Evolutionary conservation across 2,113 vertebrate genomes (phyloP).

Genomic region (Notarius quadriscutis): DNA sequence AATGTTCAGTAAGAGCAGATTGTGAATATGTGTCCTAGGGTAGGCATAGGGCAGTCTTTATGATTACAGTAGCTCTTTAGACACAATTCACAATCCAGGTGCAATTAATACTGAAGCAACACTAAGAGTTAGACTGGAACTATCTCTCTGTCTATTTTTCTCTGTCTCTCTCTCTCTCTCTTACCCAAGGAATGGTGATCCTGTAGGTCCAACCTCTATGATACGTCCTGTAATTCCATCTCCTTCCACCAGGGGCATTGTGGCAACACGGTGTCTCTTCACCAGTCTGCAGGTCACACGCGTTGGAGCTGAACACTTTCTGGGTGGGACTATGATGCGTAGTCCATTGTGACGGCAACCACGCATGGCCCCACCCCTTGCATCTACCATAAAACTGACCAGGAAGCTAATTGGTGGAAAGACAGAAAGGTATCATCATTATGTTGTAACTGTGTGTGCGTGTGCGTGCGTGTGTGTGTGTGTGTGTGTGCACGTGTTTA

Average conservation of each 20-base stretch:
- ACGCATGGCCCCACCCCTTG: conserved; percentile 96
- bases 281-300: conserved; percentile 95
- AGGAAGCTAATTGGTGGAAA: conserved; percentile 81
- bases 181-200: conserved; percentile 97
- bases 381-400: conserved; percentile 99
- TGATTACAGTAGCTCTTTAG: neutral
- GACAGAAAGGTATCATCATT: neutral
- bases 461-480: conserved; percentile 19
- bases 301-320: conserved; percentile 94
- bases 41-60: neutral
- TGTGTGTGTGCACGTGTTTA: conserved; percentile 49
- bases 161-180: conserved; percentile 42
- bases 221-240: conserved; percentile 91
- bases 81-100: neutral
- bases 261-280: conserved; percentile 93
- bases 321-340: conserved; percentile 93
- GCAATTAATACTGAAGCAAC: conserved; percentile 13
- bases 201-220: conserved; percentile 94
- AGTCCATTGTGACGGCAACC: conserved; percentile 95
- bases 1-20: neutral
- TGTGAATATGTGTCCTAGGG: neutral
- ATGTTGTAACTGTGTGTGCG: neutral
- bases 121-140: neutral
- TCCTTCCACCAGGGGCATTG: conserved; percentile 97
- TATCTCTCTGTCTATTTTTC: neutral